Conservation (phyloP, 64 coral and sea anemone genomes). For the Pocillopora verrucosa region DNA sequence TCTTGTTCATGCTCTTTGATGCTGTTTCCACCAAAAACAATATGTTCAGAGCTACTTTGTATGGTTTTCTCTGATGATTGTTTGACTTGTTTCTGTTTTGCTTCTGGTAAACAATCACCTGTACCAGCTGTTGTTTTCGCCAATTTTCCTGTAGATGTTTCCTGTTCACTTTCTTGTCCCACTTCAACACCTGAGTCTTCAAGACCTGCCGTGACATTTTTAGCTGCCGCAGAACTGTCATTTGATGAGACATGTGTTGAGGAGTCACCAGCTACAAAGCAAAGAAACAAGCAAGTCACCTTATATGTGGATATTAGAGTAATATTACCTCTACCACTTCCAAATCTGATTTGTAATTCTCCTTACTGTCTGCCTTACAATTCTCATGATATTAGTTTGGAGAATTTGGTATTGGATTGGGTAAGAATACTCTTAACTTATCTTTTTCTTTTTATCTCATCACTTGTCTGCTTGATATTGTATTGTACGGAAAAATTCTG, state of each 20-base stretch:
- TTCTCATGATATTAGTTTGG: too few relatives aligned
- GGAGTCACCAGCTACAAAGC: not conserved
- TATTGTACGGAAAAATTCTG: too few relatives aligned
- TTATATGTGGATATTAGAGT: not conserved
- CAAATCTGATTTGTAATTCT: too few relatives aligned
- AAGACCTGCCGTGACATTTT: conserved; percentile 56
- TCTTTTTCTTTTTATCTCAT: too few relatives aligned
- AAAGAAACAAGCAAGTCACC: too few relatives aligned
- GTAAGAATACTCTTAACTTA: too few relatives aligned
- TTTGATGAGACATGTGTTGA: not conserved
- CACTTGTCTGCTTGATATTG: too few relatives aligned
- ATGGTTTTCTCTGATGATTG: not conserved
- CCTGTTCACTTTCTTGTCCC: conserved; percentile 87
- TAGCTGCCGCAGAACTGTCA: conserved; percentile 14
- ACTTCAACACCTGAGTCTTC: conserved; percentile 91
- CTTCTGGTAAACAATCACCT: not conserved
- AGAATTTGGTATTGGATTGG: too few relatives aligned
- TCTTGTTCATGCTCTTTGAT: not conserved
- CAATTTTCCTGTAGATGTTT: conserved; percentile 23
- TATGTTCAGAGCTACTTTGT: not conserved
- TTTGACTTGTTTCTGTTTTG: not conserved
- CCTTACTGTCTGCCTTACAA: too few relatives aligned
- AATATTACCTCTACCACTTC: not conserved
- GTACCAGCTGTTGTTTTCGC: not conserved
- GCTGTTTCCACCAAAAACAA: conserved; percentile 25